A percentile compares a stretch with the other conserved stretches of the same genome.
Evolutionary conservation across 2,888 invertebrate genomes (phyloP).

Genomic region (Hypsopygia costalis): DNA sequence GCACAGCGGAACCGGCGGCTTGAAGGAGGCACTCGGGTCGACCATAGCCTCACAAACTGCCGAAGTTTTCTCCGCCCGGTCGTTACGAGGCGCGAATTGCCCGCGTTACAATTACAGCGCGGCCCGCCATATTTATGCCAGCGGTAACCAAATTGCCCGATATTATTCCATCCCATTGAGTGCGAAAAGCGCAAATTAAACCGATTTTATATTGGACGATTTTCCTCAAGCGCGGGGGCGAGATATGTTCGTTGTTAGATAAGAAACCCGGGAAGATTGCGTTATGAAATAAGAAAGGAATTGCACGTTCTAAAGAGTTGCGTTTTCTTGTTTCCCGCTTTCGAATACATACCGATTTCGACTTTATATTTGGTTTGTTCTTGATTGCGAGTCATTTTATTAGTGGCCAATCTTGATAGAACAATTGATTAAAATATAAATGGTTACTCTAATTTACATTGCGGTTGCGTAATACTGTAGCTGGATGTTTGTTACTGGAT

Average conservation of each 20-base stretch:
- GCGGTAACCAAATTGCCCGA: slow-evolving; percentile 81
- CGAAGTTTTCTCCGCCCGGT: slow-evolving; percentile 73
- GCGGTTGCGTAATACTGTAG: neutral
- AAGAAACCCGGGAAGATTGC: slow-evolving; percentile 76
- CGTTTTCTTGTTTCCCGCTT: slow-evolving; percentile 40
- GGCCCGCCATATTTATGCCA: slow-evolving; percentile 77
- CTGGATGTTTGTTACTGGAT: neutral
- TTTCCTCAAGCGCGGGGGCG: slow-evolving; percentile 73
- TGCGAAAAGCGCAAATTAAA: slow-evolving; percentile 81
- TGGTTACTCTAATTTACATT: slow-evolving; percentile 15
- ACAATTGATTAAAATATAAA: slow-evolving; percentile 29
- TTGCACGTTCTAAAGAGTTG: slow-evolving; percentile 72
- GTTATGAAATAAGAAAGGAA: slow-evolving; percentile 79
- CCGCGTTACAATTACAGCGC: slow-evolving; percentile 78
- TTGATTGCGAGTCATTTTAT: slow-evolving; percentile 51
- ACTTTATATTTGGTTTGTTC: slow-evolving; percentile 40
- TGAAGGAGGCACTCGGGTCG: slow-evolving; percentile 24
- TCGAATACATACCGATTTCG: slow-evolving; percentile 54
- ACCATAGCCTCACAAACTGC: slow-evolving; percentile 61
- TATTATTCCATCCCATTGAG: slow-evolving; percentile 81
- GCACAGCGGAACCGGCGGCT: too few relatives aligned
- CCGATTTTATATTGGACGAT: slow-evolving; percentile 81
- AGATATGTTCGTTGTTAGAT: slow-evolving; percentile 77
- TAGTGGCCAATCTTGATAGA: slow-evolving; percentile 18
- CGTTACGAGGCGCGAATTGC: slow-evolving; percentile 79